A percentile compares a stretch with the other conserved stretches of the same genome.
Evolutionary conservation across 2,888 invertebrate species (phyloP).

Genomic region (Diploptera punctata): DNA sequence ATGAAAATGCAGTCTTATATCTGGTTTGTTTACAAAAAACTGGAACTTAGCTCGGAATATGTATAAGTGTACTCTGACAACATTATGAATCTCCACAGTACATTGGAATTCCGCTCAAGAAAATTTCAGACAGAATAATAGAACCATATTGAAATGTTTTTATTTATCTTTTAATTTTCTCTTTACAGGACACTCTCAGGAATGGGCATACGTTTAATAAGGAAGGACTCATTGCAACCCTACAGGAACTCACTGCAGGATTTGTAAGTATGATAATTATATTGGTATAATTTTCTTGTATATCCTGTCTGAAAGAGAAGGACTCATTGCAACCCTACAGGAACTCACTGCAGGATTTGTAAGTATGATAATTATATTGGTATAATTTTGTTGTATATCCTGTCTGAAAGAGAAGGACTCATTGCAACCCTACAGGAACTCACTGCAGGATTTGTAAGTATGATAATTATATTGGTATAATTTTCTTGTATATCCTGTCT

Average conservation of each 20-base stretch:
- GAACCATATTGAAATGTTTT: no score
- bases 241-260: slow-evolving; percentile 42
- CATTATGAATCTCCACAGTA: no score
- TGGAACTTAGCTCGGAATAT: no score
- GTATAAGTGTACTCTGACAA: no score
- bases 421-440: slow-evolving; percentile 5
- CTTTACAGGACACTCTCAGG: slow-evolving; percentile 41
- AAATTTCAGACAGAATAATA: no score
- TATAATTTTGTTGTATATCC: neutral
- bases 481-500: neutral
- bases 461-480: neutral
- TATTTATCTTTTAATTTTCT: no score
- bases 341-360: slow-evolving; percentile 42
- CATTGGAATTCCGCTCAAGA: no score
- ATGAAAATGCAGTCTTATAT: no score
- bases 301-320: no score
- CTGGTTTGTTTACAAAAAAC: no score
- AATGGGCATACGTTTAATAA: slow-evolving; percentile 36
- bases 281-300: neutral
- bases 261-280: slow-evolving; percentile 42
- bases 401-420: neutral
- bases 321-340: neutral
- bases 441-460: slow-evolving; percentile 44
- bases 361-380: slow-evolving; percentile 36
- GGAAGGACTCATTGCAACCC: slow-evolving; percentile 38